A percentile compares a stretch with the other conserved stretches of the same genome.
Conservation (phyloP, 2,797 vertebrate genomes). For the Lacerta viridis region DNA sequence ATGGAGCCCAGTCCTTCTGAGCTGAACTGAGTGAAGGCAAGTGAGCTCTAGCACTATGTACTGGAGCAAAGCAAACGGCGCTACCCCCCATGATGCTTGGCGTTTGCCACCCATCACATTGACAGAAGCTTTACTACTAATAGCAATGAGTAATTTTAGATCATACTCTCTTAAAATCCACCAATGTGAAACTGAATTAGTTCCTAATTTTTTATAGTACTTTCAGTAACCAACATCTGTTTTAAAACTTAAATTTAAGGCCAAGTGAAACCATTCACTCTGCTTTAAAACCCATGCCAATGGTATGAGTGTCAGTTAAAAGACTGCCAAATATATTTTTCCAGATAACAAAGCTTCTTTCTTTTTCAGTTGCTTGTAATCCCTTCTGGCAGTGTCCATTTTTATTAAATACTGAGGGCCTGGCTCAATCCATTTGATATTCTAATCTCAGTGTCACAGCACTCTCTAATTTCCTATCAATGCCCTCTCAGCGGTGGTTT, state of each 20-base stretch:
- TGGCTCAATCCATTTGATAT: constrained; percentile 42
- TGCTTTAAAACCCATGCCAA: constrained; percentile 32
- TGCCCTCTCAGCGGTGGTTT: constrained; percentile 29
- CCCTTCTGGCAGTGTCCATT: constrained; percentile 50
- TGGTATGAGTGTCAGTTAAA: constrained; percentile 43
- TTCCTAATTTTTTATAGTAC: constrained; percentile 43
- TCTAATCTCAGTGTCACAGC: constrained; percentile 43
- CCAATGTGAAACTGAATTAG: not conserved
- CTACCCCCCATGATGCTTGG: not conserved
- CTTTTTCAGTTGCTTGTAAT: constrained; percentile 31
- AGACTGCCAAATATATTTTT: constrained; percentile 40
- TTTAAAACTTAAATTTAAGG: constrained; percentile 40
- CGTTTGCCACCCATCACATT: not conserved
- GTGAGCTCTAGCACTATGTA: not conserved
- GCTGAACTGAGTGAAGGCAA: not conserved
- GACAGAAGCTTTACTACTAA: not conserved
- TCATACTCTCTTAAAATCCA: not conserved
- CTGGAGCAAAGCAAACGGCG: not conserved
- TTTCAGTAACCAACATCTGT: constrained; percentile 56
- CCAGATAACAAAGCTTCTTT: constrained; percentile 20
- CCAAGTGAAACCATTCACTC: constrained; percentile 32
- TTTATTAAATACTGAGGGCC: constrained; percentile 39
- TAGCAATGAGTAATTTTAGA: constrained; percentile 19
- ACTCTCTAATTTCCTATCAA: constrained; percentile 24
- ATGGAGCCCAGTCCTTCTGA: not conserved